Evolutionary conservation across 1,140 invertebrate species (phyloP).

Genomic region (Leptopilina clavipes): DNA sequence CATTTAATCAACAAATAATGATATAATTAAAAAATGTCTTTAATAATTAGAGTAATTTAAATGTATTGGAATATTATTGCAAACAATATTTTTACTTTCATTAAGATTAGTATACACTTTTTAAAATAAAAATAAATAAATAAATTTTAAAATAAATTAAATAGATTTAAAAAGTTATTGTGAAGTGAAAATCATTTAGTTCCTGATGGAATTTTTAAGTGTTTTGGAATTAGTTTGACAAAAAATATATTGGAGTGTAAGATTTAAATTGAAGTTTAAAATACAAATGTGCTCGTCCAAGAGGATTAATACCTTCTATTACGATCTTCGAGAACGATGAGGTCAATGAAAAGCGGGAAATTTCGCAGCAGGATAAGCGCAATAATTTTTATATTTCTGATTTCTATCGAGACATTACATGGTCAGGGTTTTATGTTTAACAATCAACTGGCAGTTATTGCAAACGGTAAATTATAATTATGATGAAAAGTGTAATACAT

Average conservation of each 20-base stretch:
- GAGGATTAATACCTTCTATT: constrained; percentile 35
- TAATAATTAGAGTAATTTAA: too few relatives aligned
- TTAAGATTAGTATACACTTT: too few relatives aligned
- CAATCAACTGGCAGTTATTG: constrained; percentile 63
- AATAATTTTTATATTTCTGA: constrained; percentile 43
- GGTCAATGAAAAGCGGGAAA: constrained; percentile 42
- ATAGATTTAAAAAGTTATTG: too few relatives aligned
- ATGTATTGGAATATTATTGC: too few relatives aligned
- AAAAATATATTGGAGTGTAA: neutral
- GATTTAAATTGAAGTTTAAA: neutral
- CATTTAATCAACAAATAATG: too few relatives aligned
- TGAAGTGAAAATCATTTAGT: too few relatives aligned
- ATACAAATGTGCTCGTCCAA: constrained; percentile 22
- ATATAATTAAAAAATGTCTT: too few relatives aligned
- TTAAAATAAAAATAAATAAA: too few relatives aligned
- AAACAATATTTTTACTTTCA: too few relatives aligned
- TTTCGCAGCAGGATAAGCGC: constrained; percentile 39
- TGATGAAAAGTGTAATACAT: neutral
- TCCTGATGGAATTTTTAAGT: neutral
- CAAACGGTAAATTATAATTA: constrained; percentile 62
- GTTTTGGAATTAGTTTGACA: neutral
- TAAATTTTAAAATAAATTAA: too few relatives aligned
- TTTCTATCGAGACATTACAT: constrained; percentile 40
- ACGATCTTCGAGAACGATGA: constrained; percentile 52
- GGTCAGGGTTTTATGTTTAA: constrained; percentile 61